A percentile compares a stretch with the other conserved stretches of the same genome.
phyloP scores from a whole-genome alignment of 1,140 invertebrate species.

The Platyscapa corneri region DNA sequence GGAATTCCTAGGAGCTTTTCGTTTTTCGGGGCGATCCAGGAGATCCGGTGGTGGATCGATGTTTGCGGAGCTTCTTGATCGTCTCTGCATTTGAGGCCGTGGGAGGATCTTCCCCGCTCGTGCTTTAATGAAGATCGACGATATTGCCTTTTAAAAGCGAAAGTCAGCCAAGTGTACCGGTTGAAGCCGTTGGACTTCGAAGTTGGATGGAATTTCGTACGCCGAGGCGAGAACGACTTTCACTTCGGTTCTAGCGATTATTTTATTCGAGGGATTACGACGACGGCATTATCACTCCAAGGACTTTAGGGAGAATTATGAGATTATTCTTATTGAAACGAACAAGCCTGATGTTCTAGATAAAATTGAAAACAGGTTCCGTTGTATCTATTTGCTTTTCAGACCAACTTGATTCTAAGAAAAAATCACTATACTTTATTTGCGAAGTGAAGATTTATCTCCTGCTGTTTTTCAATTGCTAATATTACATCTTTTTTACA shows the following conservation, averaged over 20 bases:
- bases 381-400: not conserved
- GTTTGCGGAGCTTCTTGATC: not conserved
- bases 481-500: not conserved
- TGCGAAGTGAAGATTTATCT: not conserved
- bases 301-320: not conserved
- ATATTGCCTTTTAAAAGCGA: slow-evolving; percentile 25
- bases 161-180: slow-evolving; percentile 8
- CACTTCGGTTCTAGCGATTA: slow-evolving; percentile 6
- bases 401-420: not conserved
- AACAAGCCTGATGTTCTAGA: not conserved
- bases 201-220: slow-evolving; percentile 16
- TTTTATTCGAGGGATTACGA: not conserved
- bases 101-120: not conserved
- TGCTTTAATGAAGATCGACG: slow-evolving; percentile 17
- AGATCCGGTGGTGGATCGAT: not conserved
- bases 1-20: not conserved
- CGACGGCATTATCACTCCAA: not conserved
- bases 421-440: not conserved
- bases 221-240: slow-evolving; percentile 19
- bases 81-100: not conserved
- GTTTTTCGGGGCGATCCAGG: not conserved
- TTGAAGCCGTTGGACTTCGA: not conserved
- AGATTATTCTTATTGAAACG: not conserved
- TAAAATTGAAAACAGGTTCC: not conserved
- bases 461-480: slow-evolving; percentile 5